Percentiles rank a stretch among this genome's conserved stretches.
phyloP scores from a whole-genome alignment of 2,888 invertebrate genomes.

The Bruchidius siliquastri region DNA sequence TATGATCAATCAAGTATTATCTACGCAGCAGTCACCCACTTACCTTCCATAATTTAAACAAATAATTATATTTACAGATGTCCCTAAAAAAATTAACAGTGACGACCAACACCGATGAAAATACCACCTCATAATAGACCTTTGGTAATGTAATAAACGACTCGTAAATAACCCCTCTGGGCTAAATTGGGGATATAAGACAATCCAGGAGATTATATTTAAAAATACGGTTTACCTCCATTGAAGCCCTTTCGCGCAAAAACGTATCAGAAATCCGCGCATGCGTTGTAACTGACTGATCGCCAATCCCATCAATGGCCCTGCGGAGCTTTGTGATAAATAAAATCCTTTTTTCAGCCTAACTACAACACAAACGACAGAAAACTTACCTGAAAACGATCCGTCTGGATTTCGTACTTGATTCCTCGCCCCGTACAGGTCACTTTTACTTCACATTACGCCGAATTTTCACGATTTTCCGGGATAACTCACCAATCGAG shows the following conservation, averaged over 20 bases:
- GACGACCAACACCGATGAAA: background rate
- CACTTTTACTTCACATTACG: slow-evolving; percentile 24
- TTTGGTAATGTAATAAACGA: background rate
- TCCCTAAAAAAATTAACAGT: background rate
- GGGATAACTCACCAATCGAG: slow-evolving; percentile 13
- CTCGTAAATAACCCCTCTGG: background rate
- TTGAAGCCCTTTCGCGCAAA: background rate
- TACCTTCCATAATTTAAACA: background rate
- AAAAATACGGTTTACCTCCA: background rate
- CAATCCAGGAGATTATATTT: background rate
- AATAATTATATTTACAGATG: background rate
- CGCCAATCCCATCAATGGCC: background rate
- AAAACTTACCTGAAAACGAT: slow-evolving; percentile 28
- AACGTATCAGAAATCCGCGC: slow-evolving; percentile 18
- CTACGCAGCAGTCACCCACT: background rate
- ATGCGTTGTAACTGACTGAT: slow-evolving; percentile 24
- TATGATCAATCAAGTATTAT: background rate
- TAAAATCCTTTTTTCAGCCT: background rate
- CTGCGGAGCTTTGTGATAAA: background rate
- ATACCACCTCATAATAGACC: background rate
- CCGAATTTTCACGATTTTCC: slow-evolving; percentile 15
- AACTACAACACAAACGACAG: slow-evolving; percentile 4
- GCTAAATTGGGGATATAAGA: background rate
- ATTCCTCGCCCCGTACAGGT: slow-evolving; percentile 17
- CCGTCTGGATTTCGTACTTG: slow-evolving; percentile 15